A percentile compares a stretch with the other conserved stretches of the same genome.
Evolutionary conservation across 2,113 vertebrate genomes (phyloP).

Genomic region (Argyrosomus japonicus): DNA sequence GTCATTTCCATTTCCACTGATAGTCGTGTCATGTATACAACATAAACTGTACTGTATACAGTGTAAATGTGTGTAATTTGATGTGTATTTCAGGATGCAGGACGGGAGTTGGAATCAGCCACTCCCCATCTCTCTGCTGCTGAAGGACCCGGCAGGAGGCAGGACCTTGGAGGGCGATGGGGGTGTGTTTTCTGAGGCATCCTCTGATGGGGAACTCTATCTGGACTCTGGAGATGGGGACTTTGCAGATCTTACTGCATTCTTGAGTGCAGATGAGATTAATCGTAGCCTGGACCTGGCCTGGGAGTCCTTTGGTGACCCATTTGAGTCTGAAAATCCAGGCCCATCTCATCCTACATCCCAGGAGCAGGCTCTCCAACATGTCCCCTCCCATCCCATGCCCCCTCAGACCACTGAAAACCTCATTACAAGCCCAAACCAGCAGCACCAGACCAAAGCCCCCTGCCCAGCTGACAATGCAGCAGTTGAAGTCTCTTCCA

Average conservation of each 20-base stretch:
- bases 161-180: constrained; percentile 70
- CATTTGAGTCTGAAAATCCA: constrained; percentile 57
- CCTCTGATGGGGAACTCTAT: constrained; percentile 87
- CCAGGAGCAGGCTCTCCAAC: constrained; percentile 78
- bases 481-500: constrained; percentile 63
- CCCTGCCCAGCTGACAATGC: constrained; percentile 42
- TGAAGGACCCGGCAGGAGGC: constrained; percentile 80
- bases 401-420: constrained; percentile 58
- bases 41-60: background rate
- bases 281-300: constrained; percentile 93
- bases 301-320: constrained; percentile 87
- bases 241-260: constrained; percentile 91
- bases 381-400: constrained; percentile 43
- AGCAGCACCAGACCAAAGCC: constrained; percentile 54
- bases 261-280: constrained; percentile 95
- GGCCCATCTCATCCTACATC: constrained; percentile 57
- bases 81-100: constrained; percentile 87
- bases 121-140: constrained; percentile 82
- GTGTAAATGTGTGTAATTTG: constrained; percentile 10
- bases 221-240: constrained; percentile 83
- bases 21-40: background rate
- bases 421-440: constrained; percentile 63
- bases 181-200: constrained; percentile 85
- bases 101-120: constrained; percentile 85
- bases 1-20: constrained; percentile 21